phyloP scores from a whole-genome alignment of 1,140 invertebrate genomes.

The Hylyphantes graminicola region DNA sequence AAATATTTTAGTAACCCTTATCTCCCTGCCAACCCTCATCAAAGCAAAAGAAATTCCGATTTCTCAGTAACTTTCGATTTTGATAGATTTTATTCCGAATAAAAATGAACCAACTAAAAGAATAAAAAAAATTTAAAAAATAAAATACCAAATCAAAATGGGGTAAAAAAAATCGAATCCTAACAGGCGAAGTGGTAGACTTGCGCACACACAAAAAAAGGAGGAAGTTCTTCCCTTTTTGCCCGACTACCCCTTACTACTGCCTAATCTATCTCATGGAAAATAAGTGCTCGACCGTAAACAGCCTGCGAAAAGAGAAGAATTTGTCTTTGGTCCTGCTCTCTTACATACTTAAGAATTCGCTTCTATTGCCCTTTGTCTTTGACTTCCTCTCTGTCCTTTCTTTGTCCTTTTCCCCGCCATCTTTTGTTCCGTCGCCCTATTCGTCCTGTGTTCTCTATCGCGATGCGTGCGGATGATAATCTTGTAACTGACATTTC shows the following conservation, averaged over 20 bases:
- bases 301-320: constrained; percentile 45
- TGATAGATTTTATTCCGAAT: constrained; percentile 36
- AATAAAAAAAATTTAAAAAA: constrained; percentile 38
- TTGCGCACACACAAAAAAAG: constrained; percentile 20
- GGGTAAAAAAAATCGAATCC: constrained; percentile 2
- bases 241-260: constrained; percentile 34
- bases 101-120: constrained; percentile 49
- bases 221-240: constrained; percentile 44
- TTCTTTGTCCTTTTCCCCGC: constrained; percentile 32
- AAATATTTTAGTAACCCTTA: too few species aligned
- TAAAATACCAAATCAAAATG: constrained; percentile 7
- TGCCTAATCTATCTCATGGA: constrained; percentile 50
- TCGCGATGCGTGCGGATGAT: neutral
- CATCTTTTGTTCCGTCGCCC: constrained; percentile 32
- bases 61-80: constrained; percentile 22
- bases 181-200: neutral
- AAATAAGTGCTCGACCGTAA: constrained; percentile 34
- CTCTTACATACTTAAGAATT: constrained; percentile 55
- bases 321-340: constrained; percentile 53
- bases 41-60: neutral
- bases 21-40: neutral
- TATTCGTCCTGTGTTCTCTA: neutral
- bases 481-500: too few species aligned
- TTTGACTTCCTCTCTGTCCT: constrained; percentile 38
- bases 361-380: constrained; percentile 57